Conservation (phyloP, 2,797 vertebrate genomes). For the Momotus momota region DNA sequence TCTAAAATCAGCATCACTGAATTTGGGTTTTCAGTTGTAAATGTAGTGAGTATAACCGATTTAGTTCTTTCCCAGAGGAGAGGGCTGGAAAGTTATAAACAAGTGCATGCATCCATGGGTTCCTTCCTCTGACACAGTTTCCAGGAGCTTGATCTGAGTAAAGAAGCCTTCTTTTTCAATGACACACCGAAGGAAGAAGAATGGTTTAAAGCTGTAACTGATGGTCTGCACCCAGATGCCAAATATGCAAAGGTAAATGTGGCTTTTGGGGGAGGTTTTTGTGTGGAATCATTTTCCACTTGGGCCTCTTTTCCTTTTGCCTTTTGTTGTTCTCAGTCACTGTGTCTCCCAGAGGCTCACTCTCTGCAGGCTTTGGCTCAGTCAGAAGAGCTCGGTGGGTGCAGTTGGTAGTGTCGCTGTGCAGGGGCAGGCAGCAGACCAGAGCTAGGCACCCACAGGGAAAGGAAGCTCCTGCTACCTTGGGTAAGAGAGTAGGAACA, state of each 20-base stretch:
- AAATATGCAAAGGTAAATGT: conserved; percentile 94
- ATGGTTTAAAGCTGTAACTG: conserved; percentile 93
- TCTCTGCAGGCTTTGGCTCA: not conserved
- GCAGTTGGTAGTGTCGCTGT: not conserved
- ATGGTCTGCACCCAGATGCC: conserved; percentile 90
- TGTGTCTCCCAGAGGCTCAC: not conserved
- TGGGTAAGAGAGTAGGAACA: not conserved
- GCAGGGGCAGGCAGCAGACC: not conserved
- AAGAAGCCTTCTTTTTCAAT: conserved; percentile 97
- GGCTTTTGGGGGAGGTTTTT: not conserved
- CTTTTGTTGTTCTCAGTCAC: not conserved
- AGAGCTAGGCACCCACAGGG: not conserved
- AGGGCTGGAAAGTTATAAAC: not conserved
- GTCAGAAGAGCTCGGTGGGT: not conserved
- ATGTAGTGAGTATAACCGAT: not conserved
- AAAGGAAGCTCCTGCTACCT: not conserved
- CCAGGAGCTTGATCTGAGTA: conserved; percentile 97
- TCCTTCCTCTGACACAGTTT: conserved; percentile 83
- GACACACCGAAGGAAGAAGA: conserved; percentile 96
- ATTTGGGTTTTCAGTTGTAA: conserved; percentile 3
- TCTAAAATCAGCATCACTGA: not conserved
- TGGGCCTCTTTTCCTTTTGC: not conserved
- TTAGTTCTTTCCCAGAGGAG: conserved; percentile 6
- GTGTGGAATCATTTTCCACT: not conserved
- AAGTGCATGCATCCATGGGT: not conserved